Evolutionary conservation across 1,140 invertebrate species (phyloP).

Genomic region (Triops longicaudatus): DNA sequence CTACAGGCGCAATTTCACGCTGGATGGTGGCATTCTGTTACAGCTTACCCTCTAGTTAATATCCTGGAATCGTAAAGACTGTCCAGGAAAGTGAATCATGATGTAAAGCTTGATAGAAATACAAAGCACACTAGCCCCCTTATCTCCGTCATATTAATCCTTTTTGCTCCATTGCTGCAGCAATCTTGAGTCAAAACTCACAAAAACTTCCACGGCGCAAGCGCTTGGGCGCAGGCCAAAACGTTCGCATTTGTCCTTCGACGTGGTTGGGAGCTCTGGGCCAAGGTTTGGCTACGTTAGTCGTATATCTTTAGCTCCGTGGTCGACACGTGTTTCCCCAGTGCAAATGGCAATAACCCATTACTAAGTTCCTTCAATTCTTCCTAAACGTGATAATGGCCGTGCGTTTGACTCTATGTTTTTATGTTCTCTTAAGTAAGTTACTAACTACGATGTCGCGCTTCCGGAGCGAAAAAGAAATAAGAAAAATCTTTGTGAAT

Average conservation of each 20-base stretch:
- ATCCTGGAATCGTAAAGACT: background rate
- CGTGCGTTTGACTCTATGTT: background rate
- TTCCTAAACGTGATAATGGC: background rate
- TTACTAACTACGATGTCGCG: background rate
- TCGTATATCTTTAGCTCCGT: background rate
- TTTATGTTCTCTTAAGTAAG: background rate
- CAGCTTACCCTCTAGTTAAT: background rate
- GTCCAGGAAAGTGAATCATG: background rate
- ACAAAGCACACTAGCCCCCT: background rate
- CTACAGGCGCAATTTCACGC: slow-evolving; percentile 17
- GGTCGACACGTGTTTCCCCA: background rate
- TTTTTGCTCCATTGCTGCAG: too few relatives aligned
- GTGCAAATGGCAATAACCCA: background rate
- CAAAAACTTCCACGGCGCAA: background rate
- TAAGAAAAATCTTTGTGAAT: background rate
- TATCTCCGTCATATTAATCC: background rate
- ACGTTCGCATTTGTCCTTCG: background rate
- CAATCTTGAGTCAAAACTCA: too few relatives aligned
- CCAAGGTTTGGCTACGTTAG: background rate
- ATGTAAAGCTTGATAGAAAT: background rate
- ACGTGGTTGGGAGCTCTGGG: background rate
- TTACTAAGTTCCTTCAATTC: background rate
- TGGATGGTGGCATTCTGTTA: slow-evolving; percentile 7
- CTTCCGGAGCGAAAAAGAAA: background rate
- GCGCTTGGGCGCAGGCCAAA: background rate